Evolutionary conservation across 2,113 vertebrate species (phyloP).

Genomic region (Tretioscincus oriximinensis): DNA sequence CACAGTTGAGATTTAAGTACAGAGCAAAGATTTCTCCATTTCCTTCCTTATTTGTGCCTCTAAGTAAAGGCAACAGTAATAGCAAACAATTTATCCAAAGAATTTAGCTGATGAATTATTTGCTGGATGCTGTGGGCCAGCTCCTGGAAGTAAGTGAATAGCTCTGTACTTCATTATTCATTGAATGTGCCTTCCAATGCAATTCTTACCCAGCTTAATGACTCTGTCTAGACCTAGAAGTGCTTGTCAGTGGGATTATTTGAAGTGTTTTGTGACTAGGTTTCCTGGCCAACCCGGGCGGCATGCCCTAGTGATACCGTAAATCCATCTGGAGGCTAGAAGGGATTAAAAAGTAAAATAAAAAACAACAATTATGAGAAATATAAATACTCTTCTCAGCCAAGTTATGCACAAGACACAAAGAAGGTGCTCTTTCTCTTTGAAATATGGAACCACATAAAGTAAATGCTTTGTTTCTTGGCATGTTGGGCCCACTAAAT

Average conservation of each 20-base stretch:
- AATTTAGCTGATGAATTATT: constrained; percentile 35
- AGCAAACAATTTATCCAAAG: constrained; percentile 6
- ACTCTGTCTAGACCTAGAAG: constrained; percentile 28
- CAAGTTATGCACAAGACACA: constrained; percentile 10
- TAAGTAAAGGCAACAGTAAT: constrained; percentile 19
- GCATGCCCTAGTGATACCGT: constrained; percentile 4
- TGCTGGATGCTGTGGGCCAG: constrained; percentile 19
- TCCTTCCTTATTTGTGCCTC: constrained; percentile 37
- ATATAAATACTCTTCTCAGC: constrained; percentile 21
- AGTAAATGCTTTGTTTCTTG: background rate
- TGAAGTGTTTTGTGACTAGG: constrained; percentile 18
- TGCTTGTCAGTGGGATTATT: constrained; percentile 7
- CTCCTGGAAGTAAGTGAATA: background rate
- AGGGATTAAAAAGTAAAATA: constrained; percentile 20
- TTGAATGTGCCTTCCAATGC: constrained; percentile 7
- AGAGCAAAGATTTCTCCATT: constrained; percentile 31
- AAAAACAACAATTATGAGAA: constrained; percentile 40
- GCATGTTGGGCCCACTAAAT: background rate
- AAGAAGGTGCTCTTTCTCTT: constrained; percentile 22
- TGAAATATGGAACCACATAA: constrained; percentile 13
- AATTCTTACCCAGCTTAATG: constrained; percentile 26
- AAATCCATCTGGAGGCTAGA: constrained; percentile 43
- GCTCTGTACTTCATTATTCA: constrained; percentile 10
- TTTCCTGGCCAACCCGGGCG: constrained; percentile 27
- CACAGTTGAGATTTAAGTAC: background rate